A percentile compares a stretch with the other conserved stretches of the same genome.
These are phyloP conservation scores for Nephrotoma appendiculata DNA, from an alignment of 2,888 invertebrate species.

Conservation along the genomic window DNA sequence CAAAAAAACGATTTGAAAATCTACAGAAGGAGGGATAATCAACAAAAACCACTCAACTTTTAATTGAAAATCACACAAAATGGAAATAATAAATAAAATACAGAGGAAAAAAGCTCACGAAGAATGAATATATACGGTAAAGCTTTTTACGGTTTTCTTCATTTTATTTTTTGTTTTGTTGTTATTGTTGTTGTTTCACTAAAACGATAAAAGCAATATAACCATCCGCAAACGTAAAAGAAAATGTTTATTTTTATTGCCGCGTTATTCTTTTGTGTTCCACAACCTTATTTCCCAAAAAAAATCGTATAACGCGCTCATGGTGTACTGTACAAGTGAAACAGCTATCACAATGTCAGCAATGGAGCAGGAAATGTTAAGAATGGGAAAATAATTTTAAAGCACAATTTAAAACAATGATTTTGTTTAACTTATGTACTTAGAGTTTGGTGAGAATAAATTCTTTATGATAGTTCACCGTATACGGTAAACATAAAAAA, in stretches of 20 bases:
- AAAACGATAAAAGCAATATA: not conserved
- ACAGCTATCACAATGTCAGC: too few species aligned
- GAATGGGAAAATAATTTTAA: too few species aligned
- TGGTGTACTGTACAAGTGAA: too few species aligned
- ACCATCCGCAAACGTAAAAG: not conserved
- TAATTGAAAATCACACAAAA: not conserved
- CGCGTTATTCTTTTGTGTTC: not conserved
- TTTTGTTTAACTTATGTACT: too few species aligned
- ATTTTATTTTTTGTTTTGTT: too few species aligned
- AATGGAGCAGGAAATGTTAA: too few species aligned
- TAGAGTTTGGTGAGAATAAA: too few species aligned
- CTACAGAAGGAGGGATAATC: not conserved
- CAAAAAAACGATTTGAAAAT: not conserved
- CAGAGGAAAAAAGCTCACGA: not conserved
- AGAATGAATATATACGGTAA: not conserved
- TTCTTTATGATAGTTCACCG: too few species aligned
- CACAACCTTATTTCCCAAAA: not conserved
- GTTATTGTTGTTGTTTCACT: too few species aligned
- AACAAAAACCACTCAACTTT: not conserved
- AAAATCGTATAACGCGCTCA: too few species aligned
- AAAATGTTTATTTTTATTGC: not conserved
- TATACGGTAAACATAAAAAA: too few species aligned
- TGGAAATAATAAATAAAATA: not conserved
- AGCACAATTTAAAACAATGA: too few species aligned
- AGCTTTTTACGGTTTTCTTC: not conserved